Evolutionary conservation across 2,113 vertebrate species (phyloP).

Genomic region (Sebastes fasciatus): DNA sequence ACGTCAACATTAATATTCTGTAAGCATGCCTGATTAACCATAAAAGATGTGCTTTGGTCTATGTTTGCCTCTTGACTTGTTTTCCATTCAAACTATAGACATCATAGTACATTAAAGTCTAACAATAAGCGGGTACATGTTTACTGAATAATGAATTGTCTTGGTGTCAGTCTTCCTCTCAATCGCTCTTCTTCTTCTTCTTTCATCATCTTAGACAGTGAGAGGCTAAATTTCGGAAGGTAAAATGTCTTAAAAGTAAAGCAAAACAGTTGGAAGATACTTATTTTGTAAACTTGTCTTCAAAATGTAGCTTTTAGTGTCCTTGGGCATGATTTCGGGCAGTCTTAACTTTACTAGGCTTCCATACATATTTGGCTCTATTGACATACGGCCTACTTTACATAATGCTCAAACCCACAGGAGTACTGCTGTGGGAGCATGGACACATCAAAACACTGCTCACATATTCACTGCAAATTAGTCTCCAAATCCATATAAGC

Average conservation of each 20-base stretch:
- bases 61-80: slow-evolving; percentile 14
- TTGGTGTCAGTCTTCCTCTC: slow-evolving; percentile 1
- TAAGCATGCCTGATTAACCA: not conserved
- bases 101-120: slow-evolving; percentile 11
- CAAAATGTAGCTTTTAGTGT: slow-evolving; percentile 23
- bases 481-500: slow-evolving; percentile 64
- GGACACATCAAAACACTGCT: slow-evolving; percentile 57
- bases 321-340: slow-evolving; percentile 32
- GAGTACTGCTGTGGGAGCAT: slow-evolving; percentile 26
- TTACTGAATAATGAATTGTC: not conserved
- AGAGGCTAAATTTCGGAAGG: not conserved
- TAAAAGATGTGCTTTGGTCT: slow-evolving; percentile 3
- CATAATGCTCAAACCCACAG: slow-evolving; percentile 56
- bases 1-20: slow-evolving; percentile 13
- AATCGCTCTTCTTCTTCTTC: not conserved
- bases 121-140: not conserved
- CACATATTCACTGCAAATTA: slow-evolving; percentile 68
- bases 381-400: slow-evolving; percentile 64
- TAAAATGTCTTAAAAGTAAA: not conserved
- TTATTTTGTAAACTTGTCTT: slow-evolving; percentile 20
- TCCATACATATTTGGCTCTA: slow-evolving; percentile 33
- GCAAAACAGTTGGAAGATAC: not conserved
- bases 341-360: slow-evolving; percentile 26
- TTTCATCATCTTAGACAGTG: slow-evolving; percentile 13
- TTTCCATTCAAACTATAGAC: slow-evolving; percentile 19